Base-by-base conservation (phyloP, 2,797 vertebrate genomes). In the Leptatherina wallacei region DNA sequence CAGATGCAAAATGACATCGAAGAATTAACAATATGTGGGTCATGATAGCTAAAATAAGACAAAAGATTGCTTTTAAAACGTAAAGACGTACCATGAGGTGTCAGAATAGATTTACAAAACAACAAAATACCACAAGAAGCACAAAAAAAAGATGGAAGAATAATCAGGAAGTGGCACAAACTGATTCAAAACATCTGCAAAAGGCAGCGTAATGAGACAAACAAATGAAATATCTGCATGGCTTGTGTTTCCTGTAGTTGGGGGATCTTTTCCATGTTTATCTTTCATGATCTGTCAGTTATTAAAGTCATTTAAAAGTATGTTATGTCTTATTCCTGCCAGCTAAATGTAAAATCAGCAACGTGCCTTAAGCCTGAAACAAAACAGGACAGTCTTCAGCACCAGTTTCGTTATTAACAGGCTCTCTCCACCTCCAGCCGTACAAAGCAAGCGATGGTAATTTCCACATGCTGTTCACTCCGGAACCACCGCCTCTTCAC, bases 401-500 rank as follows among this genome's bases (percentile, higher is more conserved):
- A 10, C 1, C 33, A 16, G 20, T 22, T 20, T 22, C n/a, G 9
- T 51, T 22, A 51, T 22, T 51, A 51, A 10, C 47, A 12, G n/a
- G 47, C 9, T 71, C 72, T 64, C 44, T 66, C 69, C 47, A n/a
- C 49, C 71, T 65, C 60, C 38, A 78, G 62, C 49, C 33, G 4
- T 42, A 65, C 78, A 60, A 65, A 86, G 73, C 13, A 29, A 75
- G 38, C 84, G 68, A 78, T 72, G 73, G 77, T 81, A 3, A 81
- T 90, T 86, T 90, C 73, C 85, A 44, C 3, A 4, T 64, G 74
- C 73, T 77, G 75, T 88, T 84, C 80, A 78, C 78, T 85, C 80
- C 82, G 76, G 83, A 85, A 85, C 64, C 55, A 58, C 82, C 80
- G 85, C 61, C 27, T 92, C 88, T 88, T 90, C 85, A 88, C 73